These are phyloP conservation scores for Gobionotothen gibberifrons DNA, from an alignment of 2,797 vertebrate genomes.

Conservation along the genomic window DNA sequence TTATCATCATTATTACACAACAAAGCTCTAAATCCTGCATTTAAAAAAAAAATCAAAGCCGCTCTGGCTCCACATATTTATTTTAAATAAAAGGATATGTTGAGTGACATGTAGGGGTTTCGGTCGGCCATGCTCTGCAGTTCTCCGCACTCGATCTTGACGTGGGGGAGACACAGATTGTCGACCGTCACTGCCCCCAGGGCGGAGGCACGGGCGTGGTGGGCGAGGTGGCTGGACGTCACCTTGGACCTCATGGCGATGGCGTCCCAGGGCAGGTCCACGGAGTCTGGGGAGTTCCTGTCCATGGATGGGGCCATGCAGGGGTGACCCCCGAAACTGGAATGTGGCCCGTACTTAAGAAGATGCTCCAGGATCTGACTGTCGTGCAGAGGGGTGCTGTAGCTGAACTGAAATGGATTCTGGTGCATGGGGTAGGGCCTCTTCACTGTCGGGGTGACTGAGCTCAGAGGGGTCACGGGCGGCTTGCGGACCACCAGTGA, in stretches of 20 bases:
- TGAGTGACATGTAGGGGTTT: slow-evolving; percentile 85
- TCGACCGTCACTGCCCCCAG: slow-evolving; percentile 78
- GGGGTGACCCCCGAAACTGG: slow-evolving; percentile 74
- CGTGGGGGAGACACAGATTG: slow-evolving; percentile 81
- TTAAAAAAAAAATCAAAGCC: slow-evolving; percentile 11
- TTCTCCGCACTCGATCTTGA: slow-evolving; percentile 85
- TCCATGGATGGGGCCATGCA: slow-evolving; percentile 79
- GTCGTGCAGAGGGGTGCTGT: slow-evolving; percentile 82
- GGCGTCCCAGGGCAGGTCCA: slow-evolving; percentile 85
- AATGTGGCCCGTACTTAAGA: slow-evolving; percentile 81
- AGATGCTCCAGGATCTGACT: slow-evolving; percentile 88
- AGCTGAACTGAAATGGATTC: slow-evolving; percentile 80
- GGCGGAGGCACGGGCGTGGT: slow-evolving; percentile 77
- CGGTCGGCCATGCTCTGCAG: slow-evolving; percentile 81
- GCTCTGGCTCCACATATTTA: not conserved
- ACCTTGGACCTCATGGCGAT: slow-evolving; percentile 84
- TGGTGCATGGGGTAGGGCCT: slow-evolving; percentile 81
- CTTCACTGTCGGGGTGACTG: slow-evolving; percentile 78
- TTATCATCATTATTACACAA: slow-evolving; percentile 1
- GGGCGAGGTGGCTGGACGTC: slow-evolving; percentile 80
- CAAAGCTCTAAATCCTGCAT: not conserved
- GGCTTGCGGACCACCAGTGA: slow-evolving; percentile 83
- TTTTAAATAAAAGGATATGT: slow-evolving; percentile 91
- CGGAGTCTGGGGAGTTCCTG: slow-evolving; percentile 79
- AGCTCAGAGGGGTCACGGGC: slow-evolving; percentile 67